A percentile compares a stretch with the other conserved stretches of the same genome.
phyloP scores from a whole-genome alignment of 1,140 invertebrate genomes.

The Ptiloglossa arizonensis region DNA sequence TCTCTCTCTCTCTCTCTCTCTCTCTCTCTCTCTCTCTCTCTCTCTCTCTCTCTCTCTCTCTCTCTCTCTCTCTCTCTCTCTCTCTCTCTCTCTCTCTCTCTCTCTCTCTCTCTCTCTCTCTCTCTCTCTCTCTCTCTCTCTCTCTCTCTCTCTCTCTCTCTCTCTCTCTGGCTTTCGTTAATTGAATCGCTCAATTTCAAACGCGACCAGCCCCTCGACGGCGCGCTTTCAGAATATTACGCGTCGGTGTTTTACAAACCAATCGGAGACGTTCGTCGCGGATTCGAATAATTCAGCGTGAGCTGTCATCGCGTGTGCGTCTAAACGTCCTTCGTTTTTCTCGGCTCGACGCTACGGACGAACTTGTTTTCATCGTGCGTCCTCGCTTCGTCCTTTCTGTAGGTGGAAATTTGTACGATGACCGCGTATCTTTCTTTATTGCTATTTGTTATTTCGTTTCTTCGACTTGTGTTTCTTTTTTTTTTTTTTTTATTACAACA shows the following conservation, averaged over 20 bases:
- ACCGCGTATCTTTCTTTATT: no score
- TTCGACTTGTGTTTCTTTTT: no score
- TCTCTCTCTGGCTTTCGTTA: slow-evolving; percentile 26
- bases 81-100: slow-evolving; percentile 14
- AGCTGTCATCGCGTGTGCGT: not conserved
- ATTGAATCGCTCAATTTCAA: slow-evolving; percentile 32
- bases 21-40: slow-evolving; percentile 6
- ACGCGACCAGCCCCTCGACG: not conserved
- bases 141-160: slow-evolving; percentile 25
- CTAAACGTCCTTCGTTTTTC: not conserved
- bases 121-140: slow-evolving; percentile 15
- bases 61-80: slow-evolving; percentile 12
- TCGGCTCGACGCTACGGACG: not conserved
- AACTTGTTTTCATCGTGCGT: not conserved
- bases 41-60: slow-evolving; percentile 24
- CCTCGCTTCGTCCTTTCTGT: no score
- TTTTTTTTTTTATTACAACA: no score
- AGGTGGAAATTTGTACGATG: no score
- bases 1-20: slow-evolving; percentile 30
- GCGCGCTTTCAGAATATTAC: not conserved
- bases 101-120: slow-evolving; percentile 23
- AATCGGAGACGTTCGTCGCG: not conserved
- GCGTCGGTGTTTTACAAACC: not conserved
- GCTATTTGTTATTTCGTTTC: no score
- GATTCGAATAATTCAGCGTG: not conserved